These are phyloP conservation scores for Cliona cf. orientalis DNA, from an alignment of 37 sponge, comb jelly and placozoan genomes.

Conservation along the genomic window DNA sequence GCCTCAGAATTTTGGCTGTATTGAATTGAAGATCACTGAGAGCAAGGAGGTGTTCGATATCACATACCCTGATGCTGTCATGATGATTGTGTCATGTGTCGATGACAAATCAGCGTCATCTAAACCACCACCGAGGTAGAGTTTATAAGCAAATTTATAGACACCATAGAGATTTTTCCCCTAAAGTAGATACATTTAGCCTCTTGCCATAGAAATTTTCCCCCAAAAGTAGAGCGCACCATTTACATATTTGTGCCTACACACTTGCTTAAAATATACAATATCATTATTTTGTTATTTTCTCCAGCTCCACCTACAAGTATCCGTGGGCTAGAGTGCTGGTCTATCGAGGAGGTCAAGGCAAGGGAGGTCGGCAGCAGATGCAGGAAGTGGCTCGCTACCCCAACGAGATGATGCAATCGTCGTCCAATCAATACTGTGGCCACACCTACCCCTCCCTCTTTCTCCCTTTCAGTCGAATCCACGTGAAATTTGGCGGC, in stretches of 20 bases:
- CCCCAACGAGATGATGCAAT: conserved; percentile 72
- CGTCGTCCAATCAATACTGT: conserved; percentile 59
- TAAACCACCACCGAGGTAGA: conserved; percentile 30
- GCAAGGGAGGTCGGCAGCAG: conserved; percentile 77
- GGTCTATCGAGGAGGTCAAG: conserved; percentile 73
- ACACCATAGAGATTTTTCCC: too few species aligned
- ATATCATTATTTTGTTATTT: too few species aligned
- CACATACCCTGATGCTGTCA: conserved; percentile 55
- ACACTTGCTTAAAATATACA: too few species aligned
- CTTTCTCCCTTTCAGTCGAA: conserved; percentile 76
- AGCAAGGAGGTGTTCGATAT: conserved; percentile 56
- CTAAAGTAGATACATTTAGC: too few species aligned
- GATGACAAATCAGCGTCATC: conserved; percentile 20
- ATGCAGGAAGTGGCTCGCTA: conserved; percentile 90
- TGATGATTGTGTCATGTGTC: conserved; percentile 58
- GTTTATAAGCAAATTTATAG: neutral
- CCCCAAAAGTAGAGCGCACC: too few species aligned
- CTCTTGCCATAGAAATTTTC: too few species aligned
- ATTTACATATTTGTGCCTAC: too few species aligned
- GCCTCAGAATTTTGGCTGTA: conserved; percentile 32
- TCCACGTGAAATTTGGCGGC: conserved; percentile 77
- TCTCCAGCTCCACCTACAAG: conserved; percentile 56
- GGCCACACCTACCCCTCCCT: conserved; percentile 78
- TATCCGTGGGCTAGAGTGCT: conserved; percentile 74
- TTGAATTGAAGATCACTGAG: conserved; percentile 50